Base-by-base conservation (phyloP, 2,888 invertebrate genomes). In the Orthonevra nobilis region DNA sequence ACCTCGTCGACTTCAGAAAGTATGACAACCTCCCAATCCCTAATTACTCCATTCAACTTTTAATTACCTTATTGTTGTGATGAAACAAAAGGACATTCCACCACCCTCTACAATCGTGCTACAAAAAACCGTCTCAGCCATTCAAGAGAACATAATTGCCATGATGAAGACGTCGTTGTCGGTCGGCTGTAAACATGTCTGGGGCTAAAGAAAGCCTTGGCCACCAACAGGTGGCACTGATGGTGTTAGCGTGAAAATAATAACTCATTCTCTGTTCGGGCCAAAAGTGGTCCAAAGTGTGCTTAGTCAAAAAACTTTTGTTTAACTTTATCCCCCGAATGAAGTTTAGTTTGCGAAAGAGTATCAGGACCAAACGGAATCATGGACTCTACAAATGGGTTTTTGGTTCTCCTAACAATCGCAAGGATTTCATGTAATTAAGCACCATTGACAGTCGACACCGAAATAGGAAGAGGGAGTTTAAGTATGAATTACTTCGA, bases 231-330 rank as follows among this genome's bases (percentile, higher is more conserved):
- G 77, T 77, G 77, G 50, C 77, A 60, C 38, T 58, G 64, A 32
- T 46, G 58, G 50, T 70, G 56, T 52, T 58, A 58, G 50, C 30
- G 20, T 20, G 14, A 44, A 68, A 34, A 56, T 64, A 64, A 72
- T 64, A 73, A 64, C 72, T 61, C 69, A 61, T 48, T 42, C 74
- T 9, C 26, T 12, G 19, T 46, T n/a, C 19, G 14, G 63, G 63
- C 70, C 58, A 64, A 77, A 75, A 77, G 70, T 64, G 70, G 44
- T 63, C 58, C 7, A 52, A 77, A 77, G 77, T 70, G 64, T 75
- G 69, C 74, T 75, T 61, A 77, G 56, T 63, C 56, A 56, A 48
- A 30, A 63, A 70, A 77, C 42, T 77, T 77, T 77, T 75, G 77
- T 64, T 70, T 46, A 70, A 75, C 74, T 75, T 75, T 56, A 32